Evolutionary conservation across 1,140 invertebrate genomes (phyloP), one percentile per base, ranked within the genome.

Genomic region (Bombus confusus): DNA sequence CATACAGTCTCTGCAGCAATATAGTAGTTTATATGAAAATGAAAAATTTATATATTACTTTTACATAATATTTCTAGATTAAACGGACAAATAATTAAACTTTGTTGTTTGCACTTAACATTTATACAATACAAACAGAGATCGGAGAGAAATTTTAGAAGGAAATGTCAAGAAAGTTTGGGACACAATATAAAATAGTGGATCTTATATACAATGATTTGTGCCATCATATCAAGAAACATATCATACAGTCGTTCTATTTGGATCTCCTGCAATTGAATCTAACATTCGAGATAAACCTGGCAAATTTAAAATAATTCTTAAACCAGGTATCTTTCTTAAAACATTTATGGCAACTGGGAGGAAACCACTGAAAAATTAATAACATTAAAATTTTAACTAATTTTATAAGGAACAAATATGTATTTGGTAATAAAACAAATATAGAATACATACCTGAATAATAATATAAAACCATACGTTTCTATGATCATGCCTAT

Each of bases 401-500:
- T 12, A 57, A 37, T 25, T 34, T 39, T 8, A 28, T 18, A 34
- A 74, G 15, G 25, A 80, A 80, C 52, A 0, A 68, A 10, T 59
- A 43, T 4, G 25, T 15, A 75, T 31, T 28, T 34, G 12, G 47
- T 13, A 71, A 39, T 43, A 68, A 52, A 80, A 31, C 22, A 43
- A 3, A 34, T 77, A 6, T 41, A 15, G 18, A 31, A 41, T 34
- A 64, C 41, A 86, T 95, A 97, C 96, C 96, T 97, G 93, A 98
- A 98, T 66, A 98, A 94, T 75, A 98, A 94, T 82, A 98, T 94
- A 93, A 98, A 98, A 84, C 98, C 98, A 95, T 98, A 98, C 43
- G 97, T 97, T 96, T 99, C 99, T 91, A 99, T 96, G 72, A 99
- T 96, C 98, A 99, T 99, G 81, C 99, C 99, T 90, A 99, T 94